Evolutionary conservation across 2,113 vertebrate genomes (phyloP), one percentile per base, ranked within the genome.

Genomic region (Mustela lutreola): DNA sequence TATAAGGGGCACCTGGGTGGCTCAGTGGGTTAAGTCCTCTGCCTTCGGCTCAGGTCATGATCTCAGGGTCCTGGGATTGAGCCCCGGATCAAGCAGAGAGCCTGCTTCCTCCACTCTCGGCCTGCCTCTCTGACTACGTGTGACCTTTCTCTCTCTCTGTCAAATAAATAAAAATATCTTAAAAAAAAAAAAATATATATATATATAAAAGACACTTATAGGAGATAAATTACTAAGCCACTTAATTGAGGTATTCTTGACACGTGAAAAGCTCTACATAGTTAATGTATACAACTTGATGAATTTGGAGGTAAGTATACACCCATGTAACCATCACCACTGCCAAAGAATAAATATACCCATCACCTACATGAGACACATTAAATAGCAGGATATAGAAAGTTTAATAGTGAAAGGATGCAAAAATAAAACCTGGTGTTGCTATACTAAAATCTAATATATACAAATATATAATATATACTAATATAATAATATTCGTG

Each of bases 381-480:
- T 95, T 89, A 92, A 84, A 36, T 7, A 89, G 53, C 50, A 79
- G 8, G 18, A 16, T 58, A 81, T 16, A 86, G 65, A 95, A 93
- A 63, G 84, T 31, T 18, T 80, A 33, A 95, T 90, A 93, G 45
- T 65, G 65, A 86, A 95, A 78, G 10, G 12, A 79, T 71, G 14
- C n/a, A 62, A 71, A 83, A 78, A 58, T 50, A 89, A 84, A 39
- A 84, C 28, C 73, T 65, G 11, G 26, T 63, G 14, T 39, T 73
- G 1, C 18, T 95, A 56, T 39, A 24, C 42, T 56, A 71, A 53
- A 22, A 73, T 9, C 7, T 56, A 56, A 56, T 56, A 56, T 18
- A 56, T 56, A 56, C 53, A 18, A 56, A 56, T 16, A 53, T 50
- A 3, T 53, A 53, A 53, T 16, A 53, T 53, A 53, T 53, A 53